Conservation (phyloP, 2,888 invertebrate species). For the Apotomis betuletana region DNA sequence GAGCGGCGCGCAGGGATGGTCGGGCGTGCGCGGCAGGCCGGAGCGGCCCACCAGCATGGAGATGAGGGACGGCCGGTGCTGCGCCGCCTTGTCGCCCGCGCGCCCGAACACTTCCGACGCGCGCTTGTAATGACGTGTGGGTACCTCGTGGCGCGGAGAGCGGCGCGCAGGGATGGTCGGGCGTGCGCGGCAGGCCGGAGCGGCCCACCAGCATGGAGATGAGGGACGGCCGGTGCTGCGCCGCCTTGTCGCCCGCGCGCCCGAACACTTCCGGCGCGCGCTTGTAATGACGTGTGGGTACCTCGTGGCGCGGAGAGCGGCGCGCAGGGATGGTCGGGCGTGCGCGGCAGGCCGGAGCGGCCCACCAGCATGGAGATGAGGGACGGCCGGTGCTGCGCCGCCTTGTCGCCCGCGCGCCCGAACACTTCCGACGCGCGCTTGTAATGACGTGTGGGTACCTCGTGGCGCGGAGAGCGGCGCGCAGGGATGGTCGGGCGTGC, state of each 20-base stretch:
- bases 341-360: conserved; percentile 63
- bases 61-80: conserved; percentile 60
- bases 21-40: conserved; percentile 68
- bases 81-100: no score
- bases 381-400: conserved; percentile 74
- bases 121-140: no score
- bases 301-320: conserved; percentile 47
- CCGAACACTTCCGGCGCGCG: no score
- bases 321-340: conserved; percentile 71
- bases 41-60: conserved; percentile 73
- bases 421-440: no score
- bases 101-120: no score
- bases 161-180: conserved; percentile 69
- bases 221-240: conserved; percentile 53
- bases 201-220: conserved; percentile 75
- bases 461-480: conserved; percentile 51
- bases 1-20: conserved; percentile 64
- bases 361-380: conserved; percentile 76
- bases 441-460: conserved; percentile 22
- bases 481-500: conserved; percentile 73
- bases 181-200: conserved; percentile 66
- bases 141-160: no score
- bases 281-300: background rate
- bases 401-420: no score
- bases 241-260: no score